Conservation (phyloP, 1,140 invertebrate species). For the Orius laevigatus region DNA sequence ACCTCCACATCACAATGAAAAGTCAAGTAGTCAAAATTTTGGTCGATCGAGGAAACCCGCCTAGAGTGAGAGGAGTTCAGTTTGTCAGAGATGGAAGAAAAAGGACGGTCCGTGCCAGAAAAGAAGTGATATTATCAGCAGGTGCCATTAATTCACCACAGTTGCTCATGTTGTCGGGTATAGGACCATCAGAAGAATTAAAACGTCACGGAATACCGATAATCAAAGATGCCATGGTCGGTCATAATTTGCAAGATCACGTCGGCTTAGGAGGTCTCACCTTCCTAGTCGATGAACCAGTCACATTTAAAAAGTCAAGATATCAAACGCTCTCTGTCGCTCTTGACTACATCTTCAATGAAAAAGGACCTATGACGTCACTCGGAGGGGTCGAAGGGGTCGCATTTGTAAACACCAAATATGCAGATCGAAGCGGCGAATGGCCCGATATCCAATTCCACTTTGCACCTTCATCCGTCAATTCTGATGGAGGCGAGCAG, state of each 20-base stretch:
- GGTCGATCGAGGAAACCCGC: conserved; percentile 34
- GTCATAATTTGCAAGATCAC: conserved; percentile 71
- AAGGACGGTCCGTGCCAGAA: conserved; percentile 45
- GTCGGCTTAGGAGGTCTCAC: conserved; percentile 67
- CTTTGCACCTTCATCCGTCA: conserved; percentile 63
- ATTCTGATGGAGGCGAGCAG: conserved; percentile 60
- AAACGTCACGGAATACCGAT: conserved; percentile 55
- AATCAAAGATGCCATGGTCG: conserved; percentile 56
- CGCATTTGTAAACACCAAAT: conserved; percentile 71
- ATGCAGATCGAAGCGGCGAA: conserved; percentile 48
- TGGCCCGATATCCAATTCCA: conserved; percentile 81
- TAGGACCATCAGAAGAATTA: conserved; percentile 67
- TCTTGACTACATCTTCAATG: conserved; percentile 63
- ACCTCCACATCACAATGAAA: conserved; percentile 66
- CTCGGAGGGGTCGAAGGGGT: conserved; percentile 63
- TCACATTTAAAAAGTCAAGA: conserved; percentile 58
- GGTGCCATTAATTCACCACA: conserved; percentile 69
- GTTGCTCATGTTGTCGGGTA: conserved; percentile 75
- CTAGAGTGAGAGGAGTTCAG: conserved; percentile 51
- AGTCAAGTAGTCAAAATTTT: conserved; percentile 56
- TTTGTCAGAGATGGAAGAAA: conserved; percentile 46
- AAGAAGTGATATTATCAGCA: conserved; percentile 64
- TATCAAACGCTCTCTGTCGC: conserved; percentile 60
- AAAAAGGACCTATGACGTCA: conserved; percentile 59
- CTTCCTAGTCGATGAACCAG: conserved; percentile 60